Evolutionary conservation across 2,888 invertebrate species (phyloP), one percentile per base, ranked within the genome.

Genomic region (Amphiduros pacificus): DNA sequence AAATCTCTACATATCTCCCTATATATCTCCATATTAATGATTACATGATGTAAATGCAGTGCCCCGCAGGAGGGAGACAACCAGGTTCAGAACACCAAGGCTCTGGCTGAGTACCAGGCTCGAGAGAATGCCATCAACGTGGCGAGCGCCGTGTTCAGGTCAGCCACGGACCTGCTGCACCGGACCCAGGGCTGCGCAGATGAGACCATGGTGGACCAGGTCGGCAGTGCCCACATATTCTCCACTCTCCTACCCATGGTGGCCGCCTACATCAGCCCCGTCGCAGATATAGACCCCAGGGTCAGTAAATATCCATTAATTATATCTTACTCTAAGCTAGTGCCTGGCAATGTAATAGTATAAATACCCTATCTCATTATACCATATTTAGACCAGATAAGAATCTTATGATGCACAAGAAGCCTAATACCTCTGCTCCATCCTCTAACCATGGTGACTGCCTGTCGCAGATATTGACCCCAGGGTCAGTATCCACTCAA

Each of bases 191-290:
- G 90, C 55, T 63, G 52, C 36, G 61, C 69, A 71, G 78, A 73
- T 62, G 77, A 74, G 36, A 69, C 71, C 41, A 73, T 77, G 44
- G 72, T 75, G 41, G 78, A 79, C 50, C 86, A 88, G 52, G 78
- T 90, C 32, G 87, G 87, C 51, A 84, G 85, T 44, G 87, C 89
- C 2, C 86, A 86, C 65, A 82, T 88, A 69, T 88, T 91, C 76
- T 92, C 88, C 40, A 91, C 90, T 0, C 85, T 96, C 51, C 82
- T 96, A 71, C 95, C 95, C 0, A 86, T 92, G 64, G 89, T 92
- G 20, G 86, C 94, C 75, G 92, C 94, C 6, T 92, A 93, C 75
- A 88, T 95, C 56, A 90, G 90, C 67, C 91, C 93, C 22, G 86
- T 92, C 41, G 89, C 89, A 9, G 87, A 88, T 14, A 90, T 90